phyloP scores from a whole-genome alignment of 2,797 vertebrate species.

The Liparis tanakae region DNA sequence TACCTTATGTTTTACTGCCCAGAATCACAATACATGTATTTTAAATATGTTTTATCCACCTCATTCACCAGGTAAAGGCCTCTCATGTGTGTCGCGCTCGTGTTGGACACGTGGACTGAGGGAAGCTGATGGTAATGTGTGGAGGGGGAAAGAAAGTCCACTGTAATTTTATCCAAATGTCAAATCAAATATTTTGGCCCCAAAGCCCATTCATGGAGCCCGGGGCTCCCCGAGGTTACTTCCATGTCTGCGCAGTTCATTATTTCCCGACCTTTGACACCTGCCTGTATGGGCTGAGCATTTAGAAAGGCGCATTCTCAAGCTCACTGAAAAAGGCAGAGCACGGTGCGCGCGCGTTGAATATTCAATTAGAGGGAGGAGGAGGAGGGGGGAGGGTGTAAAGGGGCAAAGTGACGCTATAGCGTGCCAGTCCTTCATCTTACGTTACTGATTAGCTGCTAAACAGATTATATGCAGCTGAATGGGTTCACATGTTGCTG shows the following conservation, averaged over 20 bases:
- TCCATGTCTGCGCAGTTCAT: slow-evolving; percentile 95
- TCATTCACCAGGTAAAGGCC: neutral
- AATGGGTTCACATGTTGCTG: slow-evolving; percentile 71
- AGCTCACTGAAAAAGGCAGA: slow-evolving; percentile 59
- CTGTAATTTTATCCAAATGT: slow-evolving; percentile 29
- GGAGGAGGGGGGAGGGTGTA: slow-evolving; percentile 41
- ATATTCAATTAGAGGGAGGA: slow-evolving; percentile 77
- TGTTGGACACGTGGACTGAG: neutral
- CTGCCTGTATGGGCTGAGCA: slow-evolving; percentile 87
- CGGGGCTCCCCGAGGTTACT: slow-evolving; percentile 65
- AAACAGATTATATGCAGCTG: slow-evolving; percentile 74
- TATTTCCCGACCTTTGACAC: slow-evolving; percentile 94
- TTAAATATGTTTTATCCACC: neutral
- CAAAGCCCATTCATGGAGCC: slow-evolving; percentile 14
- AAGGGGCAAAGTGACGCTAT: slow-evolving; percentile 55
- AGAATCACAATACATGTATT: neutral
- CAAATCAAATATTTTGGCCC: slow-evolving; percentile 17
- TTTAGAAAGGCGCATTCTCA: slow-evolving; percentile 80
- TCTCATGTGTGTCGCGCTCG: neutral
- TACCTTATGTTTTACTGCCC: neutral
- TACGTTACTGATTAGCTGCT: slow-evolving; percentile 78
- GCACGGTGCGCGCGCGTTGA: slow-evolving; percentile 74
- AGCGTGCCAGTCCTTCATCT: slow-evolving; percentile 76
- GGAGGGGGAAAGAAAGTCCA: neutral
- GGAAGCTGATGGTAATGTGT: slow-evolving; percentile 12